These are phyloP conservation scores for Melieria picta DNA, from an alignment of 2,888 invertebrate genomes.

Conservation along the genomic window DNA sequence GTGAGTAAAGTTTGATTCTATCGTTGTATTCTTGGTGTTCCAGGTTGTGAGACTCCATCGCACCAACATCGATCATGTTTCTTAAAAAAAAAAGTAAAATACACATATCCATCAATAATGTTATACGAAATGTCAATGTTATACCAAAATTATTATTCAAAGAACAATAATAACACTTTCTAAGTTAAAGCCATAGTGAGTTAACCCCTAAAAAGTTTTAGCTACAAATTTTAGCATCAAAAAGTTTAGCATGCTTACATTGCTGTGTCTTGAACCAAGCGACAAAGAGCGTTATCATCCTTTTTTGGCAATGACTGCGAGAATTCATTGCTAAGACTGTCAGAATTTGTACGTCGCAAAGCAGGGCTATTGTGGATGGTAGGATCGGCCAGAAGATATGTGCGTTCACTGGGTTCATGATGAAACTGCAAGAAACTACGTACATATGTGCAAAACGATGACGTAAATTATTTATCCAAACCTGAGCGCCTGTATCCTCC, in stretches of 20 bases:
- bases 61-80: slow-evolving; percentile 94
- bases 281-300: slow-evolving; percentile 89
- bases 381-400: slow-evolving; percentile 82
- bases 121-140: neutral
- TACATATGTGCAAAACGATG: neutral
- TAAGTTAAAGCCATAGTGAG: too few relatives aligned
- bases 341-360: slow-evolving; percentile 78
- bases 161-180: neutral
- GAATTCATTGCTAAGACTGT: slow-evolving; percentile 73
- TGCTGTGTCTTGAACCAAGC: slow-evolving; percentile 90
- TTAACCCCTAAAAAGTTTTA: too few relatives aligned
- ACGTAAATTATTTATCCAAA: slow-evolving; percentile 33
- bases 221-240: too few relatives aligned
- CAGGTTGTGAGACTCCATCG: slow-evolving; percentile 86
- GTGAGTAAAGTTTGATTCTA: slow-evolving; percentile 77
- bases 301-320: slow-evolving; percentile 76
- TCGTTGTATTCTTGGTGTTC: slow-evolving; percentile 91
- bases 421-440: neutral
- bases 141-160: neutral
- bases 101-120: too few relatives aligned
- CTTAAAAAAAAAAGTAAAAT: slow-evolving; percentile 66
- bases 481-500: slow-evolving; percentile 60
- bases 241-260: slow-evolving; percentile 71
- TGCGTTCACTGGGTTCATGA: slow-evolving; percentile 75
- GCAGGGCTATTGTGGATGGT: slow-evolving; percentile 76